Evolutionary conservation across 2,888 invertebrate species (phyloP).

Genomic region (Drosophila dives): DNA sequence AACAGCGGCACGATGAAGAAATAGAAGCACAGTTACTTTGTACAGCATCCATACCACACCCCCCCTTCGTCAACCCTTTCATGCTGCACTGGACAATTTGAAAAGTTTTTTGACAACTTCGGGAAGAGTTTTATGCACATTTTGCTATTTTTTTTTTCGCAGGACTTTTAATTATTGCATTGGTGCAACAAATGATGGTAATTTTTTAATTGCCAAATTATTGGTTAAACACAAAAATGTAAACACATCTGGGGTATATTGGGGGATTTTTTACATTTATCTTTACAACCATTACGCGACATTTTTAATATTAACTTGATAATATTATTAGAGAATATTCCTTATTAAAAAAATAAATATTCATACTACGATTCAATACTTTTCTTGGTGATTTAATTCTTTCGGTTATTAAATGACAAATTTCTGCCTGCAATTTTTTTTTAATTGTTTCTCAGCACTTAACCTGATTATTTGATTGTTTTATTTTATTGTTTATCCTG

Average conservation of each 20-base stretch:
- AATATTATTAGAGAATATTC: no score
- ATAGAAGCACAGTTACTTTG: constrained; percentile 36
- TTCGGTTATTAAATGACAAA: constrained; percentile 1
- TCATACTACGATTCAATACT: no score
- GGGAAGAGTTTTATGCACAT: constrained; percentile 49
- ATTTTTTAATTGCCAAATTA: not conserved
- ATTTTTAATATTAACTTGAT: no score
- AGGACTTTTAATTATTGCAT: constrained; percentile 45
- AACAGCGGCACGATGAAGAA: constrained; percentile 62
- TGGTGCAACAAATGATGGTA: constrained; percentile 2
- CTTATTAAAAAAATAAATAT: no score
- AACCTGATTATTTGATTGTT: constrained; percentile 28
- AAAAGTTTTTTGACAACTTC: constrained; percentile 50
- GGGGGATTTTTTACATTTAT: not conserved
- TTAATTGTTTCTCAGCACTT: constrained; percentile 39
- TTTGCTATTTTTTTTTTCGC: constrained; percentile 41
- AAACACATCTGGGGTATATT: not conserved
- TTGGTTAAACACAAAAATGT: not conserved
- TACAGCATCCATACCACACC: constrained; percentile 4
- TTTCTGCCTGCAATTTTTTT: constrained; percentile 23
- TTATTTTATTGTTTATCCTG: constrained; percentile 9
- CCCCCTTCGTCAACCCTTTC: not conserved
- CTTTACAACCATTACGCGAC: no score
- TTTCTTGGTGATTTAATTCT: not conserved
- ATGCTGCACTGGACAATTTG: constrained; percentile 20